Base-by-base conservation (phyloP, 2,113 vertebrate species). In the Myrmecobius fasciatus region DNA sequence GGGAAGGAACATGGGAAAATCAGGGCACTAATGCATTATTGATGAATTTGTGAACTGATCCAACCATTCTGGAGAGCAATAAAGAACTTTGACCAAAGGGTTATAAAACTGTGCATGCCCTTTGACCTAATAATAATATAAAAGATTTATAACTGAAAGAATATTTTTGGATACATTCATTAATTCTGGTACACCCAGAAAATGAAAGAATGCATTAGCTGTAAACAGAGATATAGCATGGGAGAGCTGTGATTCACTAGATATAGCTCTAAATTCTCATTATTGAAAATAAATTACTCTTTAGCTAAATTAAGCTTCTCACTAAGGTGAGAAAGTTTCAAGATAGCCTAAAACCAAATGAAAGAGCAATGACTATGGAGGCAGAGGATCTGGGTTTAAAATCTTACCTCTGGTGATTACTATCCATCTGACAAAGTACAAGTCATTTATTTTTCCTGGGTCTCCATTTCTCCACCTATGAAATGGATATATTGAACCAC, bases 281-380 rank as follows among this genome's bases (percentile, higher is more conserved):
- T 92, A 89, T 96, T 96, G 53, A 56, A 89, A 94, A 3, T 10
- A 92, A 9, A 90, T 95, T 96, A 36, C 28, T 90, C 83, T 52
- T n/a, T 22, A 90, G 25, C 31, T 56, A 53, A 91, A 52, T 96
- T 95, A 95, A 95, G 94, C 31, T 93, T 94, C 8, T 51, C 3
- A 90, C 8, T 11, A 31, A n/a, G 14, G 17, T 95, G 90, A 53
- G 4, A 3, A 93, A 28, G 24, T 92, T 91, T 53, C 10, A 95
- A 17, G 0, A 48, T 3, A 47, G 83, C 20, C 0, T 36, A n/a
- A 26, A 93, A 90, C 31, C 51, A 10, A 93, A 93, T 92, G 4
- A 36, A 94, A 88, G 22, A 7, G 48, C 28, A 67, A 12, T 36
- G 31, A 67, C 31, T 67, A 36, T 67, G 31, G 10, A 36, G 31